Conservation (phyloP, 2,797 vertebrate genomes). For the Diceros bicornis region DNA sequence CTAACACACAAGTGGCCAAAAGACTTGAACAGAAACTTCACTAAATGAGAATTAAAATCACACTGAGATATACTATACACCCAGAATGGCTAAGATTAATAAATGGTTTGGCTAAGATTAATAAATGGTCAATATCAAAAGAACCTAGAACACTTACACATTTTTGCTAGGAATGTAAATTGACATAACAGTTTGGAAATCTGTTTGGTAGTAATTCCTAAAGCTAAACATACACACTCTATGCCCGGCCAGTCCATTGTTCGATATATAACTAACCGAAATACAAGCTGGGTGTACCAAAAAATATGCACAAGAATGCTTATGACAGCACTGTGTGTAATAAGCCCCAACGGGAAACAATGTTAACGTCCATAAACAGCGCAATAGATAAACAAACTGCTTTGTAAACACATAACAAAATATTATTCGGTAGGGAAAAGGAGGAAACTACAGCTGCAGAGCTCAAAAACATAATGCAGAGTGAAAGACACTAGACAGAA, state of each 20-base stretch:
- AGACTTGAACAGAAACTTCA: background rate
- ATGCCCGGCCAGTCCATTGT: background rate
- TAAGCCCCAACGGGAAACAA: background rate
- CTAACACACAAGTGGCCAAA: background rate
- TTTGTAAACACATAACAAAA: background rate
- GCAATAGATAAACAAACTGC: background rate
- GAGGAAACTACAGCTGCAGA: background rate
- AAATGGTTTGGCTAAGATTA: background rate
- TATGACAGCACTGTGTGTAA: background rate
- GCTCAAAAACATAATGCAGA: background rate
- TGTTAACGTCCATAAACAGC: background rate
- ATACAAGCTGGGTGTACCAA: background rate
- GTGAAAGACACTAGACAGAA: background rate
- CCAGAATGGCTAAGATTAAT: background rate
- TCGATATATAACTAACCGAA: background rate
- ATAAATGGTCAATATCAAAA: background rate
- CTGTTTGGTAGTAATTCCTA: background rate
- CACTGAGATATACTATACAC: background rate
- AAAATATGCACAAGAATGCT: background rate
- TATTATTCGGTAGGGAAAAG: background rate
- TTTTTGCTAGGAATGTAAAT: background rate
- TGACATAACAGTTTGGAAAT: background rate
- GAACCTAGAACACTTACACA: background rate
- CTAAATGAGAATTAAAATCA: background rate
- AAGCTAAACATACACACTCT: background rate